Evolutionary conservation across 2,888 invertebrate genomes (phyloP), one percentile per base, ranked within the genome.

Genomic region (Andricus curvator): DNA sequence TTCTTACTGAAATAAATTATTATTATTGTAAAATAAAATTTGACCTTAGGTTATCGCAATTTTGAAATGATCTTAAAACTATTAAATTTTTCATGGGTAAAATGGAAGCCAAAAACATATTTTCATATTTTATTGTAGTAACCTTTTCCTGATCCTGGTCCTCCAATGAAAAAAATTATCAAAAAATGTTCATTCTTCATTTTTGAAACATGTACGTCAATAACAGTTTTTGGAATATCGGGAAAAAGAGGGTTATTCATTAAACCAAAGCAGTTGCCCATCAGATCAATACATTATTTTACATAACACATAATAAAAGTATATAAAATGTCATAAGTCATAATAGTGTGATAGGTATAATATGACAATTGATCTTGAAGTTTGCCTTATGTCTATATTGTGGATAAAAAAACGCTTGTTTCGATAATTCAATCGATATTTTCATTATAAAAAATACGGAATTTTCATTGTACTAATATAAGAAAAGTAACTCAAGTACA

Each of bases 81-180:
- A 44, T 13, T 13, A 15, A 44, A 15, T 44, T 13, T 44, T 13
- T 44, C 0, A 13, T 15, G 3, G 41, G 20, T 48, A 22, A 66
- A 48, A 37, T 56, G 4, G 22, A 29, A 68, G 67, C 29, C 22
- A 51, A 62, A 15, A 13, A 33, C 37, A 44, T 44, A 15, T n/a
- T 51, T 44, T 17, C 56, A 25, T 67, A 22, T 29, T 67, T 11
- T 44, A 76, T 78, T 66, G n/a, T 41, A 25, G 66, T 80, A 82
- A 88, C 87, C 82, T 85, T 88, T 89, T 68, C 88, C 89, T 29
- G 86, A 80, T 64, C 88, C 88, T 8, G 88, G 88, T 68, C 86
- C 87, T 77, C 89, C 88, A 29, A 88, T 82, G 15, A 89, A 15
- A 68, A 87, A 85, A 62, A 88, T 84, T 33, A 89, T 86, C 8